These are phyloP conservation scores for Desmophyllum pertusum DNA, from an alignment of 92 coral and sea anemone species.

Conservation along the genomic window DNA sequence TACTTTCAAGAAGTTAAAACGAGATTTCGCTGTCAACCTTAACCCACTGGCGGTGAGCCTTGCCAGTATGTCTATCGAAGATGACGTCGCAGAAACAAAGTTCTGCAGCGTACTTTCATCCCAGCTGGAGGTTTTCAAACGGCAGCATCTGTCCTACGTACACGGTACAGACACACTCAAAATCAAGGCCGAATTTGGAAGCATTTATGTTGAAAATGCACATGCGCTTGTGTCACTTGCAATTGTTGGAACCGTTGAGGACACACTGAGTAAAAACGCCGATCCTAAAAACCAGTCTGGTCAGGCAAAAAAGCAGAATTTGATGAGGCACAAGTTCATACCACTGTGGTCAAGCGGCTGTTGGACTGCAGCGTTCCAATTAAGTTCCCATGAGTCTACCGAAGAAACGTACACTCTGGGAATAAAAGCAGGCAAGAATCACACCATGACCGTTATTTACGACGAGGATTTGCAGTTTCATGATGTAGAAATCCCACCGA, in stretches of 20 bases:
- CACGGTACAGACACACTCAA: constrained; percentile 62
- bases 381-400: not conserved
- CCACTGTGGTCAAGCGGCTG: constrained; percentile 25
- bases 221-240: not conserved
- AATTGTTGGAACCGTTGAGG: constrained; percentile 48
- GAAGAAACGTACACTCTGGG: constrained; percentile 48
- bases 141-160: constrained; percentile 50
- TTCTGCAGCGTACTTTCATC: constrained; percentile 40
- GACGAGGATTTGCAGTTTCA: constrained; percentile 56
- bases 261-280: constrained; percentile 33
- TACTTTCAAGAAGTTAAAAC: constrained; percentile 36
- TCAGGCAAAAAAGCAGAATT: not conserved
- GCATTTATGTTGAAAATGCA: constrained; percentile 67
- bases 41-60: not conserved
- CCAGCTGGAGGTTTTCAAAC: constrained; percentile 53
- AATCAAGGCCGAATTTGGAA: constrained; percentile 68
- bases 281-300: constrained; percentile 46
- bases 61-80: not conserved
- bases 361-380: constrained; percentile 27
- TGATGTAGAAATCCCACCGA: constrained; percentile 68
- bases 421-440: constrained; percentile 56
- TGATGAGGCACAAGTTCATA: constrained; percentile 29
- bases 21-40: constrained; percentile 71
- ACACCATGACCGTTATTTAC: constrained; percentile 40
- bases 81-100: constrained; percentile 49